These are phyloP conservation scores for Cheilosia impressa DNA, from an alignment of 2,888 invertebrate genomes.

Conservation along the genomic window DNA sequence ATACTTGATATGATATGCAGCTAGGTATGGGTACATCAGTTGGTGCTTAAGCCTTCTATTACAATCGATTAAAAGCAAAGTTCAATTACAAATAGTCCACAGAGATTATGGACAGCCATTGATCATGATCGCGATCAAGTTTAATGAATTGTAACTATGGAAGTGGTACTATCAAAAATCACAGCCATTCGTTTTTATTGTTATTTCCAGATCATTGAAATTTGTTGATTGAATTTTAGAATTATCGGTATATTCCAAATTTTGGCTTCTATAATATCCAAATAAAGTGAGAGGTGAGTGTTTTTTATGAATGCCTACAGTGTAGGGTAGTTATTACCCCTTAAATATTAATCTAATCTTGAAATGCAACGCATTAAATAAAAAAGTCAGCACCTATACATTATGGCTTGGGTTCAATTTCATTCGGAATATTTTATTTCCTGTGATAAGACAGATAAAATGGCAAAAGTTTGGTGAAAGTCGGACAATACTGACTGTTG, in stretches of 20 bases:
- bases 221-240: too few species aligned
- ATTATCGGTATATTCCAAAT: background rate
- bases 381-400: background rate
- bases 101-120: background rate
- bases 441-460: background rate
- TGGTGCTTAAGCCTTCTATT: background rate
- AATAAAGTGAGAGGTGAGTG: background rate
- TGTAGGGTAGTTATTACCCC: background rate
- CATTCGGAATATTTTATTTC: background rate
- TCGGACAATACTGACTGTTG: background rate
- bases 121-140: background rate
- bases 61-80: background rate
- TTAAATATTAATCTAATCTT: background rate
- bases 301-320: background rate
- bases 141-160: background rate
- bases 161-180: background rate
- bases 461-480: background rate
- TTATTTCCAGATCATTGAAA: background rate
- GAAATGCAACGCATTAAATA: background rate
- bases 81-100: background rate
- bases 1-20: background rate
- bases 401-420: too few species aligned
- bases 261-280: background rate
- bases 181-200: background rate
- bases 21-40: background rate